Conservation (phyloP, 92 coral and sea anemone genomes). For the Diadumene lineata region DNA sequence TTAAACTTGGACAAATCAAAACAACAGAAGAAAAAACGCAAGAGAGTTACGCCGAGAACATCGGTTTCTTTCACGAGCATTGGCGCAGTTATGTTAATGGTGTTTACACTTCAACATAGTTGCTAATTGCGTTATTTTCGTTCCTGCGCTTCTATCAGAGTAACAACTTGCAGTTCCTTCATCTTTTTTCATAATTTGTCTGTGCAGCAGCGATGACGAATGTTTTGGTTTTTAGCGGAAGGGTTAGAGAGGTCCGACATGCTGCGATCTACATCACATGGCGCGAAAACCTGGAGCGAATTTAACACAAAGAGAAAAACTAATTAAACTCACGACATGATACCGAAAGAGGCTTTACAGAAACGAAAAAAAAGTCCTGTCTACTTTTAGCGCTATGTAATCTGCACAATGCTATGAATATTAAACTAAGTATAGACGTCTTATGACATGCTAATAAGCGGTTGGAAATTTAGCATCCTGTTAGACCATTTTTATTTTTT, state of each 20-base stretch:
- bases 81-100: too few species aligned
- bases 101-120: conserved; percentile 19
- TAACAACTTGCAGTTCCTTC: not conserved
- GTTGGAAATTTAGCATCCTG: not conserved
- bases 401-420: not conserved
- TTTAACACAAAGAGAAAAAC: conserved; percentile 60
- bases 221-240: conserved; percentile 71
- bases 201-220: conserved; percentile 9
- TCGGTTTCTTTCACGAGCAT: not conserved
- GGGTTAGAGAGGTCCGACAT: conserved; percentile 20
- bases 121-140: conserved; percentile 18
- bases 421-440: not conserved
- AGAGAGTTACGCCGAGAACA: not conserved
- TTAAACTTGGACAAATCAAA: not conserved
- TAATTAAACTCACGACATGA: conserved; percentile 81
- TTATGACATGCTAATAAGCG: not conserved
- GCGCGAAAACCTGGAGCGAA: conserved; percentile 35
- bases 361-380: conserved; percentile 26
- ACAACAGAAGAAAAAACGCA: not conserved
- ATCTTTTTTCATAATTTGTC: conserved; percentile 10
- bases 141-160: not conserved
- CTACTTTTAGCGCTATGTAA: not conserved
- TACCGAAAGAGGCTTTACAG: conserved; percentile 9
- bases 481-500: too few species aligned
- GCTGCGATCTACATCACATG: conserved; percentile 26